phyloP scores from a whole-genome alignment of 2,113 vertebrate genomes.

The Climacteris rufus region DNA sequence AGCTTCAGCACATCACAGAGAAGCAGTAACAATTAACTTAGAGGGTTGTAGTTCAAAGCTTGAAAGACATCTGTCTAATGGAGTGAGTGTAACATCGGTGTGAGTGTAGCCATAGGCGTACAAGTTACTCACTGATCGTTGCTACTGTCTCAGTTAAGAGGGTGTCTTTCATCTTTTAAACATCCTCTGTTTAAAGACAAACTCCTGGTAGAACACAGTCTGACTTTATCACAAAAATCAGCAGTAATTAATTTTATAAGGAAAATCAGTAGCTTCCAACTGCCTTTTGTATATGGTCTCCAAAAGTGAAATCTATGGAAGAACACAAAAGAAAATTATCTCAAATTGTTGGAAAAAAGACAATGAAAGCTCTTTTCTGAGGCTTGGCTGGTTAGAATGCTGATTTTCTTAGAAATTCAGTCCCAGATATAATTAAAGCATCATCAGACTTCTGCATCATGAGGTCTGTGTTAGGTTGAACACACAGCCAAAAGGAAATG shows the following conservation, averaged over 20 bases:
- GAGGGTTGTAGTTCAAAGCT: neutral
- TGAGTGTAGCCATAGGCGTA: neutral
- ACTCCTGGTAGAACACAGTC: neutral
- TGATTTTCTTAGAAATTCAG: constrained; percentile 36
- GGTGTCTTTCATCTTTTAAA: neutral
- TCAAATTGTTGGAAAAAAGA: neutral
- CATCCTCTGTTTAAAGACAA: too few relatives aligned
- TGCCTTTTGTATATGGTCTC: neutral
- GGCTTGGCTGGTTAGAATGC: constrained; percentile 22
- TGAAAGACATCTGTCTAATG: neutral
- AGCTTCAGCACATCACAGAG: neutral
- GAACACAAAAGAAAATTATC: neutral
- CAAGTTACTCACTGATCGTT: neutral
- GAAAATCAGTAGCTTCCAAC: neutral
- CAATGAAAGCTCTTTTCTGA: neutral
- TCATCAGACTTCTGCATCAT: constrained; percentile 31
- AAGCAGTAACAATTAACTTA: neutral
- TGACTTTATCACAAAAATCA: neutral
- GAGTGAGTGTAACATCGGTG: neutral
- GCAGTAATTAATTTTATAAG: neutral
- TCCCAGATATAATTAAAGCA: constrained; percentile 7
- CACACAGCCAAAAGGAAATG: constrained; percentile 34
- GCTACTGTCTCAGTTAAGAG: neutral
- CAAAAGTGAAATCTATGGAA: neutral
- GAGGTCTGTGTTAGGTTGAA: neutral